These are phyloP conservation scores for Chrysolina haemoptera DNA, from an alignment of 2,888 invertebrate genomes.

Conservation along the genomic window DNA sequence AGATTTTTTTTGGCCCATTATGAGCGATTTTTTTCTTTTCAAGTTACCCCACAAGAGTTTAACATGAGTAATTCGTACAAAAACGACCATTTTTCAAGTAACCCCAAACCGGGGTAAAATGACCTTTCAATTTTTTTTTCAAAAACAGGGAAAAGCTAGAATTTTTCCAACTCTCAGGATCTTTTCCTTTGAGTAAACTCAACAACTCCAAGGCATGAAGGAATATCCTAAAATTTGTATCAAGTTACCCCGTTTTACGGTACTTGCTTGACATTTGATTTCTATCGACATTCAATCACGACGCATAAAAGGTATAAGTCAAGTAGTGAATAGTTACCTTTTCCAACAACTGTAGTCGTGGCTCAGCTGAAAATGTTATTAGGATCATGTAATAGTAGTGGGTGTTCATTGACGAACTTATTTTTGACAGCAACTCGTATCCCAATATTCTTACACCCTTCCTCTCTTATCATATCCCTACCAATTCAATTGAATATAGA, in stretches of 20 bases:
- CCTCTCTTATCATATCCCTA: too few relatives aligned
- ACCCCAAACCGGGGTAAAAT: not conserved
- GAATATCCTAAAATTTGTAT: not conserved
- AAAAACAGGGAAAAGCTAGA: not conserved
- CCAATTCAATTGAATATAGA: too few relatives aligned
- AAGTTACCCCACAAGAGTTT: not conserved
- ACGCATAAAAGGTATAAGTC: too few relatives aligned
- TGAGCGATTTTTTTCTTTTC: not conserved
- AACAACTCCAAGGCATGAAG: not conserved
- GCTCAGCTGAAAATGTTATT: too few relatives aligned
- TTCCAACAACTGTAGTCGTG: too few relatives aligned
- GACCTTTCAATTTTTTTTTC: not conserved
- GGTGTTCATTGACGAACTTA: too few relatives aligned
- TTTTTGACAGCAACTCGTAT: too few relatives aligned
- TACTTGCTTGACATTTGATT: too few relatives aligned
- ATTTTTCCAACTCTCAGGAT: not conserved
- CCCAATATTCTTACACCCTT: too few relatives aligned
- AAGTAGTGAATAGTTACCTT: too few relatives aligned
- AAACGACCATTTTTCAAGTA: slow-evolving; percentile 1
- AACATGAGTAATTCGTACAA: not conserved
- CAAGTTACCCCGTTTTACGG: not conserved
- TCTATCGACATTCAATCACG: too few relatives aligned
- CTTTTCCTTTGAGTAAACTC: not conserved
- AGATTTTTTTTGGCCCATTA: not conserved
- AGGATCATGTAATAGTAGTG: too few relatives aligned